These are phyloP conservation scores for Myopa testacea DNA, from an alignment of 2,888 invertebrate species.

Conservation along the genomic window DNA sequence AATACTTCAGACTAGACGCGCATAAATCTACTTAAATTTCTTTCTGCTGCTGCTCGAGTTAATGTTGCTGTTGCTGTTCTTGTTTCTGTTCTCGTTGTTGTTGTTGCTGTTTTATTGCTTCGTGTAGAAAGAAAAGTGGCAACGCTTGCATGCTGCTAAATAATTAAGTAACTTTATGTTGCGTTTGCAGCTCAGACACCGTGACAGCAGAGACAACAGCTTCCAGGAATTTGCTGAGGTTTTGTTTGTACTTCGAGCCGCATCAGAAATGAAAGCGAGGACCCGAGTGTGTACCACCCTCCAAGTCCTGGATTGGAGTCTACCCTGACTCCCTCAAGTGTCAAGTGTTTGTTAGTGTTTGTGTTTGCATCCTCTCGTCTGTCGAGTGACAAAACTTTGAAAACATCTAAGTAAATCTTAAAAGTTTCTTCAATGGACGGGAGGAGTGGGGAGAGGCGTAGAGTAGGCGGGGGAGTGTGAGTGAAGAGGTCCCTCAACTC, in stretches of 20 bases:
- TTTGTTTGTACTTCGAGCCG: not conserved
- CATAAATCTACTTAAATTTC: slow-evolving; percentile 30
- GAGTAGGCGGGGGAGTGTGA: no score
- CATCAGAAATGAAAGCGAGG: not conserved
- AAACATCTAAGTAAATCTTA: slow-evolving; percentile 1
- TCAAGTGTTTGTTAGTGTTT: not conserved
- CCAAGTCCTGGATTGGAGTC: not conserved
- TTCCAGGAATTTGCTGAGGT: slow-evolving; percentile 27
- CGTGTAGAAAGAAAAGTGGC: slow-evolving; percentile 2
- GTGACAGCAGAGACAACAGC: slow-evolving; percentile 19
- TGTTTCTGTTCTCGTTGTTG: not conserved
- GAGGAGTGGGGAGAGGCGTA: no score
- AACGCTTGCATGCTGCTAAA: slow-evolving; percentile 28
- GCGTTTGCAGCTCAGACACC: slow-evolving; percentile 22
- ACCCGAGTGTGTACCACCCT: not conserved
- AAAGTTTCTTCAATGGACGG: not conserved
- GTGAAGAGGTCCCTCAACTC: no score
- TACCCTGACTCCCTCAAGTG: not conserved
- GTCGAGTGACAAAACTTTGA: slow-evolving; percentile 7
- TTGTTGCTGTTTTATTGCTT: not conserved
- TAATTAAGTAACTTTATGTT: slow-evolving; percentile 30
- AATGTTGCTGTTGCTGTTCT: not conserved
- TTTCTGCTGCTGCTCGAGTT: slow-evolving; percentile 7
- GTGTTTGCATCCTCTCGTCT: not conserved
- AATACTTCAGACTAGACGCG: slow-evolving; percentile 36